Evolutionary conservation across 2,113 vertebrate species (phyloP).

Genomic region (Ellobius talpinus): DNA sequence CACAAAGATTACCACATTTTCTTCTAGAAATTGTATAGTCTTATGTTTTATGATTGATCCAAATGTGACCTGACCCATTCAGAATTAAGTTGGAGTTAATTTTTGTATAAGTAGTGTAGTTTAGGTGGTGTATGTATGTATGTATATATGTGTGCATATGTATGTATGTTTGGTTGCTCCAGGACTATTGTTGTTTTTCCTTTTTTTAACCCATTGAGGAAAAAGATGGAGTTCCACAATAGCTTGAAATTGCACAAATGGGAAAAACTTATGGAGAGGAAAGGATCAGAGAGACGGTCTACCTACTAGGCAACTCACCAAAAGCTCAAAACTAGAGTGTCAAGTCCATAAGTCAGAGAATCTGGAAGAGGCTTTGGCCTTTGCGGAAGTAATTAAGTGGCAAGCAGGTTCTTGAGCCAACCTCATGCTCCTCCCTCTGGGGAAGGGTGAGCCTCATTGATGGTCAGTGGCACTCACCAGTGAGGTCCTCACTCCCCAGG

Average conservation of each 20-base stretch:
- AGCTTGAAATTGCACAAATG: background rate
- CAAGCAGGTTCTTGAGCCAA: background rate
- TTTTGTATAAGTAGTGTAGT: background rate
- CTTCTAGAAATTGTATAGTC: background rate
- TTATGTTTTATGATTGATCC: background rate
- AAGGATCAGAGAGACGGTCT: background rate
- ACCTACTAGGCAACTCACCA: background rate
- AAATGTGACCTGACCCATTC: background rate
- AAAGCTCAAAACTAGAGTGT: background rate
- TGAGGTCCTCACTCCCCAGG: background rate
- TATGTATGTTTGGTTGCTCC: background rate
- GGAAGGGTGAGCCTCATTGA: background rate
- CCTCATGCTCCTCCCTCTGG: background rate
- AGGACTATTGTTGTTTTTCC: background rate
- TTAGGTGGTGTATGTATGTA: background rate
- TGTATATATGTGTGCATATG: background rate
- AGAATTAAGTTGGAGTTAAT: slow-evolving; percentile 32
- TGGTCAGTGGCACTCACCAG: background rate
- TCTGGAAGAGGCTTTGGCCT: background rate
- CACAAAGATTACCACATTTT: slow-evolving; percentile 5
- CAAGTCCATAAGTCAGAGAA: background rate
- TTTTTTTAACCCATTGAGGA: background rate
- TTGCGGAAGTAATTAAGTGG: background rate
- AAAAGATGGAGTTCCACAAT: background rate
- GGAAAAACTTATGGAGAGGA: background rate